Conservation (phyloP, 2,113 vertebrate species). For the Macrotis lagotis region DNA sequence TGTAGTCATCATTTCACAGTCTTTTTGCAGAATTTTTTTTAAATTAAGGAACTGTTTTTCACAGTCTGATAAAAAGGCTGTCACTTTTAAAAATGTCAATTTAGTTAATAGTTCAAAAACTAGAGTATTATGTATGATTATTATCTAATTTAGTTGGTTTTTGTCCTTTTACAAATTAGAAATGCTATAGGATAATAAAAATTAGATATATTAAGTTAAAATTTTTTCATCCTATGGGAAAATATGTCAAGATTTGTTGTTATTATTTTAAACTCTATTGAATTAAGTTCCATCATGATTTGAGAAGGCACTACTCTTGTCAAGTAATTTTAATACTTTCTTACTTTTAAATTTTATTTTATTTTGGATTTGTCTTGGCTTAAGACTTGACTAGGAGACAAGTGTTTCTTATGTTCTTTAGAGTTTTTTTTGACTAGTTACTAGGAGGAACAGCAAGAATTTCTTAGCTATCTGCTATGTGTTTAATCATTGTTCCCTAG, state of each 20-base stretch:
- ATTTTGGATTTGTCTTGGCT: not conserved
- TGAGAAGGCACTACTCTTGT: not conserved
- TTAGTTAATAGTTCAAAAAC: not conserved
- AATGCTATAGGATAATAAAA: not conserved
- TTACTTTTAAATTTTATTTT: not conserved
- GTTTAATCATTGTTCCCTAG: not conserved
- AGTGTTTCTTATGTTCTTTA: not conserved
- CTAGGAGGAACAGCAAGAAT: not conserved
- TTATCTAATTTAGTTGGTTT: not conserved
- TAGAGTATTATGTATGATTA: not conserved
- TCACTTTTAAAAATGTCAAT: not conserved
- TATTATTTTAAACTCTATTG: not conserved
- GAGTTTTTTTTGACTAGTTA: not conserved
- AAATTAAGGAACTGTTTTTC: not conserved
- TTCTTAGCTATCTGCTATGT: not conserved
- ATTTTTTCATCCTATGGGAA: not conserved
- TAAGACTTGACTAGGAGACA: not conserved
- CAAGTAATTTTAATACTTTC: not conserved
- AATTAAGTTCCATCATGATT: not conserved
- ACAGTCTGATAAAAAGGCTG: not conserved
- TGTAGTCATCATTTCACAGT: not conserved
- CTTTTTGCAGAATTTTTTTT: not conserved
- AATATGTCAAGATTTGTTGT: not conserved
- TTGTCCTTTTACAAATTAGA: not conserved
- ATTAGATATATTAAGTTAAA: not conserved